Conservation (phyloP, 2,888 invertebrate genomes). For the Ichneumon xanthorius region DNA sequence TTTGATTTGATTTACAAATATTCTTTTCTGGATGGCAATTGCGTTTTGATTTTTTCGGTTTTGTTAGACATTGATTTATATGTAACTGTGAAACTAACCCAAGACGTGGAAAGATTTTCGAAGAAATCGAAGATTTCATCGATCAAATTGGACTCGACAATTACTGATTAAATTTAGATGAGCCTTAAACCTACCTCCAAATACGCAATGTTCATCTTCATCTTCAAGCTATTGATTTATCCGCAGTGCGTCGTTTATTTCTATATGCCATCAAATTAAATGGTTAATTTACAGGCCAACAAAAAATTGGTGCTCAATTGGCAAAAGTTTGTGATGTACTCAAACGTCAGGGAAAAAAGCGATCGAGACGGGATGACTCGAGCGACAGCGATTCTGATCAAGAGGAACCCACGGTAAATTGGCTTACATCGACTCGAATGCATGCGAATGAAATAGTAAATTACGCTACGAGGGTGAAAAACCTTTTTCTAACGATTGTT, state of each 20-base stretch:
- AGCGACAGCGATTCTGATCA: constrained; percentile 2
- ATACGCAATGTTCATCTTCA: not conserved
- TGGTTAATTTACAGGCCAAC: not conserved
- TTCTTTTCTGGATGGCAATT: not conserved
- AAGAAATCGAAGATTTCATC: not conserved
- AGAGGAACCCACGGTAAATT: constrained; percentile 3
- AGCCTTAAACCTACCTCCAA: not conserved
- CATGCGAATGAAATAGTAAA: no score
- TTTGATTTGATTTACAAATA: not conserved
- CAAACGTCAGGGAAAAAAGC: not conserved
- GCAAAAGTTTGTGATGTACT: not conserved
- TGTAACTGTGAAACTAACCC: not conserved
- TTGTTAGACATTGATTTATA: not conserved
- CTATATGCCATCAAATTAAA: not conserved
- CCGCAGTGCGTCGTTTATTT: not conserved
- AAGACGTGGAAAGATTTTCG: not conserved
- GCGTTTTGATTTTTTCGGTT: not conserved
- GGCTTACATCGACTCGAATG: no score
- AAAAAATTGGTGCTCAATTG: not conserved
- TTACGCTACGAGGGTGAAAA: no score
- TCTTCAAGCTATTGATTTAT: constrained; percentile 1
- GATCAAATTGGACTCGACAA: not conserved
- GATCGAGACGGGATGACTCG: not conserved
- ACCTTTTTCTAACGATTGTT: no score
- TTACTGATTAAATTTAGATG: not conserved